A percentile compares a stretch with the other conserved stretches of the same genome.
Evolutionary conservation across 2,888 invertebrate genomes (phyloP).

Genomic region (Orthonevra nobilis): DNA sequence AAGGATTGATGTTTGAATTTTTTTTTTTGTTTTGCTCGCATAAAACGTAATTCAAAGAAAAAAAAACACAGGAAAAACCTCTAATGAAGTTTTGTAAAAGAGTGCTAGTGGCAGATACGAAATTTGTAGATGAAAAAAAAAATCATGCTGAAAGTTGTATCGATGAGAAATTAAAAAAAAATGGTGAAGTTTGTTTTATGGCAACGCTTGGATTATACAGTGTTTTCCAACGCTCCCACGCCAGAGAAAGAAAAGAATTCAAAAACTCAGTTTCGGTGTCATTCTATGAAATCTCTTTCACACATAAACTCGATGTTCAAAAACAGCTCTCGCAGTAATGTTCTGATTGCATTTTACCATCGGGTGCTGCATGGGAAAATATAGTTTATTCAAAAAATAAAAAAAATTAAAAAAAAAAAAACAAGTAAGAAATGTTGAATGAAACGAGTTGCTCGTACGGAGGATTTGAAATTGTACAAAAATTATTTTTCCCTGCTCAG

Average conservation of each 20-base stretch:
- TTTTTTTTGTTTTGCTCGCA: background rate
- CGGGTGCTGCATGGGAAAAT: too few relatives aligned
- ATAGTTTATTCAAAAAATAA: too few relatives aligned
- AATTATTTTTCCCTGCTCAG: too few relatives aligned
- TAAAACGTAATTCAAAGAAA: background rate
- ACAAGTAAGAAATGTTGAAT: too few relatives aligned
- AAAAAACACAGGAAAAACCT: slow-evolving; percentile 1
- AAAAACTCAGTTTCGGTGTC: slow-evolving; percentile 7
- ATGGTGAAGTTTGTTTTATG: too few relatives aligned
- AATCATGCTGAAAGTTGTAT: background rate
- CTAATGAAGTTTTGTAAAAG: slow-evolving; percentile 46
- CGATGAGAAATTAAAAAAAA: slow-evolving; percentile 7
- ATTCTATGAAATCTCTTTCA: background rate
- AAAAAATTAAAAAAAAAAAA: too few relatives aligned
- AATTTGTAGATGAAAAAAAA: too few relatives aligned
- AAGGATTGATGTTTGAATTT: slow-evolving; percentile 43
- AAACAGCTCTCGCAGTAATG: background rate
- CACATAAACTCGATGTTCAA: too few relatives aligned
- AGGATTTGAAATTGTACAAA: too few relatives aligned
- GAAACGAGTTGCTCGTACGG: too few relatives aligned
- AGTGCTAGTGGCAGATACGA: slow-evolving; percentile 41
- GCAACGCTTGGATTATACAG: too few relatives aligned
- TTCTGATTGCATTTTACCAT: slow-evolving; percentile 10
- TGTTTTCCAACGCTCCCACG: too few relatives aligned
- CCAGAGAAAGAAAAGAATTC: background rate